phyloP scores from a whole-genome alignment of 2,113 vertebrate genomes.

The Neodontobutis hainanensis region DNA sequence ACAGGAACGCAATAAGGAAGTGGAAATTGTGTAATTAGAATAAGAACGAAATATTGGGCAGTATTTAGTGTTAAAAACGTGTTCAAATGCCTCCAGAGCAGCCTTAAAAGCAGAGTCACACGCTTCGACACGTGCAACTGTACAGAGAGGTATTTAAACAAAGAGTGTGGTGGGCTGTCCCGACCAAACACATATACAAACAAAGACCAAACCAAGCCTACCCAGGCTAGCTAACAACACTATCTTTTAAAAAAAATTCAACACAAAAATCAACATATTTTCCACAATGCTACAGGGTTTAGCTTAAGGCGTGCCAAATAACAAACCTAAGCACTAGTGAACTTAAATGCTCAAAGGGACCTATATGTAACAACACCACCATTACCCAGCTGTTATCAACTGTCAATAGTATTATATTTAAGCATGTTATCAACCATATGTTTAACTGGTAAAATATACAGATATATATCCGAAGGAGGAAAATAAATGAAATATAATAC shows the following conservation, averaged over 20 bases:
- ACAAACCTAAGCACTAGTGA: too few species aligned
- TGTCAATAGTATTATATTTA: not conserved
- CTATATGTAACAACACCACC: slow-evolving; percentile 1
- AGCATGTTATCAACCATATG: not conserved
- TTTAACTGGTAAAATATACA: not conserved
- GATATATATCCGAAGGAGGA: too few species aligned
- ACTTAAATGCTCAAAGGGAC: not conserved
- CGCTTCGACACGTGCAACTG: slow-evolving; percentile 78
- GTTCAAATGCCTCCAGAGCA: slow-evolving; percentile 24
- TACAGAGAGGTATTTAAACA: slow-evolving; percentile 76
- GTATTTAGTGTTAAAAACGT: slow-evolving; percentile 11
- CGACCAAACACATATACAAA: slow-evolving; percentile 35
- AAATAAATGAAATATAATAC: not conserved
- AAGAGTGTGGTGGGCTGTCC: slow-evolving; percentile 64
- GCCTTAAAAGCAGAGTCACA: slow-evolving; percentile 68
- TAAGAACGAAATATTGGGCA: not conserved
- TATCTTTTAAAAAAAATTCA: not conserved
- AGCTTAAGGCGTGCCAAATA: too few species aligned
- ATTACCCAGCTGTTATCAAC: not conserved
- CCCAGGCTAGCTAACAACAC: not conserved
- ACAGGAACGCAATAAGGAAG: slow-evolving; percentile 17
- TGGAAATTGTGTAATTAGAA: slow-evolving; percentile 14
- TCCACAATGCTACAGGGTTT: not conserved
- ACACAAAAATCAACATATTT: not conserved
- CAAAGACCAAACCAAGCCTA: slow-evolving; percentile 25